Evolutionary conservation across 2,888 invertebrate species (phyloP).

Genomic region (Papilio elwesi): DNA sequence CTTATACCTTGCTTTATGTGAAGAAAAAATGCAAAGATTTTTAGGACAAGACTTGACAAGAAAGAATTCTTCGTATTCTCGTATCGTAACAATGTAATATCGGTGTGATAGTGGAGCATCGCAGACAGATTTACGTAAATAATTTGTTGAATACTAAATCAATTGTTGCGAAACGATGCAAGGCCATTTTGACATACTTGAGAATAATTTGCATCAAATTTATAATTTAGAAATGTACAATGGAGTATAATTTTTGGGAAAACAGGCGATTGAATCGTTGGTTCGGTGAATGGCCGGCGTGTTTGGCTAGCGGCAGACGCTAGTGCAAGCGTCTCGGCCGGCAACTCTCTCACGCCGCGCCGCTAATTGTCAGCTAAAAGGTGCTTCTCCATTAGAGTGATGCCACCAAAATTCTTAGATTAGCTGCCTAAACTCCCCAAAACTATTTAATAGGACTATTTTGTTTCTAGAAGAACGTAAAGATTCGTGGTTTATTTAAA

Average conservation of each 20-base stretch:
- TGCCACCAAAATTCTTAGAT: neutral
- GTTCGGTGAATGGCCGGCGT: constrained; percentile 60
- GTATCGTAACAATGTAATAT: no score
- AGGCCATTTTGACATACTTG: neutral
- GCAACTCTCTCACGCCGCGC: constrained; percentile 53
- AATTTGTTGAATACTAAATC: no score
- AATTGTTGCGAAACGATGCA: no score
- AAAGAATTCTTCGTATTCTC: no score
- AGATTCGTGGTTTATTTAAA: no score
- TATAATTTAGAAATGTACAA: constrained; percentile 48
- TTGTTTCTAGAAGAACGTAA: neutral
- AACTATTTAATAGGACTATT: neutral
- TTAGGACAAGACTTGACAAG: no score
- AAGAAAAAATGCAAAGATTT: no score
- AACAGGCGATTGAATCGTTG: constrained; percentile 3
- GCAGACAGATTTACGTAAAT: no score
- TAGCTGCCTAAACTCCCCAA: neutral
- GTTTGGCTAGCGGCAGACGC: constrained; percentile 64
- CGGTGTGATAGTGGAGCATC: no score
- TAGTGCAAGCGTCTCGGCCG: constrained; percentile 42
- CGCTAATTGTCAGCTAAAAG: constrained; percentile 56
- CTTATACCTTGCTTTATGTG: no score
- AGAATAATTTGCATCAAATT: neutral
- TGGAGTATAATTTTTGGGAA: constrained; percentile 6
- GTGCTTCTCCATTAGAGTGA: constrained; percentile 44